These are phyloP conservation scores for Diabrotica undecimpunctata DNA, from an alignment of 1,140 invertebrate genomes.

Conservation along the genomic window DNA sequence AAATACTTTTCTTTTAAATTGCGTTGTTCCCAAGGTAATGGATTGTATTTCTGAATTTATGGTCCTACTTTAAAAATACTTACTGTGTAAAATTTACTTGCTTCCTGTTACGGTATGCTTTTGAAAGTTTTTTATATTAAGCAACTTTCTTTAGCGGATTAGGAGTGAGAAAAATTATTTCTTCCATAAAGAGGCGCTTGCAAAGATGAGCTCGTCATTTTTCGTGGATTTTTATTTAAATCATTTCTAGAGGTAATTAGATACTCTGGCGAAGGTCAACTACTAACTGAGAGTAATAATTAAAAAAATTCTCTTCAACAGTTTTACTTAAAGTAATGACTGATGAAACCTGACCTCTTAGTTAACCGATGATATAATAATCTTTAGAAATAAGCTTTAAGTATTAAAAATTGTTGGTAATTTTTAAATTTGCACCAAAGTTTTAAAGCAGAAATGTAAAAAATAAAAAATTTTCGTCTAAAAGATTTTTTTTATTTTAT, in stretches of 20 bases:
- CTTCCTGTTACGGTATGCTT: conserved; percentile 6
- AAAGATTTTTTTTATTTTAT: too few relatives aligned
- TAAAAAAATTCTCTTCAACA: too few relatives aligned
- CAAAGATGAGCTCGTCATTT: not conserved
- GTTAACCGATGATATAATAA: too few relatives aligned
- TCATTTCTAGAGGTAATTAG: not conserved
- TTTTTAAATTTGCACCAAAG: too few relatives aligned
- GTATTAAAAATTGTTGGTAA: too few relatives aligned
- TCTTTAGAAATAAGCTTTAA: too few relatives aligned
- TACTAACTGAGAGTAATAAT: too few relatives aligned
- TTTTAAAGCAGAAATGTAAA: too few relatives aligned
- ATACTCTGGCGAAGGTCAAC: too few relatives aligned
- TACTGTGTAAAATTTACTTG: conserved; percentile 16
- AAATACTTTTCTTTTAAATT: conserved; percentile 20
- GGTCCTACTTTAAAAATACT: conserved; percentile 19
- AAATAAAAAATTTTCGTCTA: too few relatives aligned
- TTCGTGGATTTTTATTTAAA: not conserved
- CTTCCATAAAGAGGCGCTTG: not conserved
- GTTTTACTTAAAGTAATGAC: too few relatives aligned
- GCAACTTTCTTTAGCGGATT: conserved; percentile 8
- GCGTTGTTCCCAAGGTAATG: conserved; percentile 17
- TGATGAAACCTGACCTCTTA: too few relatives aligned
- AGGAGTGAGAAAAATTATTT: not conserved
- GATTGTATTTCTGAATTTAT: conserved; percentile 17
- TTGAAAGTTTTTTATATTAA: conserved; percentile 15